Evolutionary conservation across 2,888 invertebrate species (phyloP).

Genomic region (Nineta flava): DNA sequence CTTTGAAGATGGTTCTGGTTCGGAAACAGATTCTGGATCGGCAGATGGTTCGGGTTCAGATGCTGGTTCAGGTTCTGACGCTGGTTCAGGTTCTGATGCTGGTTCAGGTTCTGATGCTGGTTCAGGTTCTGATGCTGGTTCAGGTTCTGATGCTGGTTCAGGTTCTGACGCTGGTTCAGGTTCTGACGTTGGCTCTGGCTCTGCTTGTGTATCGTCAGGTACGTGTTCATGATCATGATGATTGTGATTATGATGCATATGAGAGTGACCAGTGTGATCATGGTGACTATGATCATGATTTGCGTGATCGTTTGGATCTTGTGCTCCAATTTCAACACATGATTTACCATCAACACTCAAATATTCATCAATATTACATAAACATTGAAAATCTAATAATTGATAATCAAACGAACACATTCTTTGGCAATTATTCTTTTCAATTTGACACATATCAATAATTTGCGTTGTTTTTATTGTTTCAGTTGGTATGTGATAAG

Average conservation of each 20-base stretch:
- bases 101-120: slow-evolving; percentile 12
- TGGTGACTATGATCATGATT: slow-evolving; percentile 17
- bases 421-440: slow-evolving; percentile 48
- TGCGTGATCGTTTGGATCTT: slow-evolving; percentile 14
- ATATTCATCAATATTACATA: slow-evolving; percentile 39
- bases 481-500: slow-evolving; percentile 31
- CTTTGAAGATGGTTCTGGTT: slow-evolving; percentile 18
- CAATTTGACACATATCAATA: slow-evolving; percentile 46
- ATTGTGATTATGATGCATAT: slow-evolving; percentile 19
- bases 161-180: slow-evolving; percentile 9
- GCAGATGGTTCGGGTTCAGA: slow-evolving; percentile 15
- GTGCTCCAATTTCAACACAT: slow-evolving; percentile 21
- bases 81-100: slow-evolving; percentile 18
- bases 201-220: slow-evolving; percentile 11
- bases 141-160: slow-evolving; percentile 16
- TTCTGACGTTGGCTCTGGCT: slow-evolving; percentile 14
- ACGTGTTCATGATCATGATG: slow-evolving; percentile 14
- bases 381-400: slow-evolving; percentile 45
- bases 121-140: slow-evolving; percentile 20
- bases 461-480: slow-evolving; percentile 38
- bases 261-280: neutral
- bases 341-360: slow-evolving; percentile 31
- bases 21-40: slow-evolving; percentile 9
- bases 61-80: slow-evolving; percentile 17
- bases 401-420: slow-evolving; percentile 48